Evolutionary conservation across 2,888 invertebrate genomes (phyloP), one percentile per base, ranked within the genome.

Genomic region (Falcaria lacertinaria): DNA sequence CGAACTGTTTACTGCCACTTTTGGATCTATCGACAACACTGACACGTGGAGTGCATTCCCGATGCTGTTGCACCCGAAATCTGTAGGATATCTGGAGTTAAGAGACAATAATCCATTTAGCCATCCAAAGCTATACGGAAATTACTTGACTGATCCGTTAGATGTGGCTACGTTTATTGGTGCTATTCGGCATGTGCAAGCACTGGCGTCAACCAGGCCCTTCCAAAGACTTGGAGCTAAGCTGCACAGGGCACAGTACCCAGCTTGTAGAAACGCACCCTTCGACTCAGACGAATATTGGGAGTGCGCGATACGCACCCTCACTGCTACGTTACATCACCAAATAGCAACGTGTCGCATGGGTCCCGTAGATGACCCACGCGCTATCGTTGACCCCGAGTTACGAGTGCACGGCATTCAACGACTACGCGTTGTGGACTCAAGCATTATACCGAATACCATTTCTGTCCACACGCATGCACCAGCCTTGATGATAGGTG

Each of bases 321-420:
- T 92, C 34, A 91, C 93, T 0, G 83, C 90, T 11, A 92, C 93
- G 43, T 87, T 92, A 59, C 92, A 93, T 54, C 93, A 93, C 57
- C 93, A 93, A 59, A 85, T 91, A 16, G 92, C 92, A 0, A 93
- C 93, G 0, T 89, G 91, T 49, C 92, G 92, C 56, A 94, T 94
- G 94, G 93, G 93, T 0, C 91, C 93, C 0, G 64, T 61, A 16
- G 74, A 66, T 0, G 93, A 93, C 69, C 82, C 90, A 0, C 74
- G 80, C 0, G 92, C 93, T 0, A 92, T 94, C 0, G 93, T 94
- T 0, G 92, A 93, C 67, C 91, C 92, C 3, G 82, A 90, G 43
- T 60, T 91, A 7, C 66, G 85, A 16, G 91, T 91, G 1, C 70
- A 90, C 47, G 91, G 91, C 16, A 70, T 91, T 19, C 61, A 64